phyloP scores from a whole-genome alignment of 2,888 invertebrate species.

The Aricia artaxerxes region DNA sequence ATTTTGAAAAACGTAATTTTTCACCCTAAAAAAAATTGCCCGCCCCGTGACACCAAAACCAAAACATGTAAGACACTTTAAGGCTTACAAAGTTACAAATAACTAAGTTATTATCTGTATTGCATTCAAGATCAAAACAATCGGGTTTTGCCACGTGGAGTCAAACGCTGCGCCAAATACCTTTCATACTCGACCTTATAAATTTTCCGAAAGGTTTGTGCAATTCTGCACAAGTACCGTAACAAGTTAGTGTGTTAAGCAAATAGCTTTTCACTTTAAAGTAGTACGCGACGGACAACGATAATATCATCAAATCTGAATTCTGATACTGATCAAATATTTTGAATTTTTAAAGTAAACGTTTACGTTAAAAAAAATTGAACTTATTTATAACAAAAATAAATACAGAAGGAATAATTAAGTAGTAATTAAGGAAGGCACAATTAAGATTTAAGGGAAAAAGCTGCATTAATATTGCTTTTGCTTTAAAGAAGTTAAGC shows the following conservation, averaged over 20 bases:
- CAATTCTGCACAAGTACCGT: conserved; percentile 6
- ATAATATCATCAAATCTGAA: background rate
- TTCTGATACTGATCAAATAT: background rate
- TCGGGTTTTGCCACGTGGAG: background rate
- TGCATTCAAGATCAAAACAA: background rate
- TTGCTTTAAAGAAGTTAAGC: too few relatives aligned
- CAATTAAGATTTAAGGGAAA: too few relatives aligned
- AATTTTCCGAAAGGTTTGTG: conserved; percentile 3
- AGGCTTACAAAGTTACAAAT: background rate
- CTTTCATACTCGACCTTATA: background rate
- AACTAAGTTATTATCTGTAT: background rate
- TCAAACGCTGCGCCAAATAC: background rate
- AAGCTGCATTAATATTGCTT: too few relatives aligned
- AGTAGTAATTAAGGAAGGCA: too few relatives aligned
- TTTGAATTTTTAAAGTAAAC: background rate
- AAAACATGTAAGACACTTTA: too few relatives aligned
- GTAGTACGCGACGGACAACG: background rate
- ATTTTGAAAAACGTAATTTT: too few relatives aligned
- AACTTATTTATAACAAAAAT: too few relatives aligned
- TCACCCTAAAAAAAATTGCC: too few relatives aligned
- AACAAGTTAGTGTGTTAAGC: background rate
- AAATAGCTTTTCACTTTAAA: background rate
- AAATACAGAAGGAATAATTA: too few relatives aligned
- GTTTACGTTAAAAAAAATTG: too few relatives aligned
- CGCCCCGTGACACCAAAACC: too few relatives aligned